Base-by-base conservation (phyloP, 2,797 vertebrate genomes). In the Kryptopterus vitreolus region DNA sequence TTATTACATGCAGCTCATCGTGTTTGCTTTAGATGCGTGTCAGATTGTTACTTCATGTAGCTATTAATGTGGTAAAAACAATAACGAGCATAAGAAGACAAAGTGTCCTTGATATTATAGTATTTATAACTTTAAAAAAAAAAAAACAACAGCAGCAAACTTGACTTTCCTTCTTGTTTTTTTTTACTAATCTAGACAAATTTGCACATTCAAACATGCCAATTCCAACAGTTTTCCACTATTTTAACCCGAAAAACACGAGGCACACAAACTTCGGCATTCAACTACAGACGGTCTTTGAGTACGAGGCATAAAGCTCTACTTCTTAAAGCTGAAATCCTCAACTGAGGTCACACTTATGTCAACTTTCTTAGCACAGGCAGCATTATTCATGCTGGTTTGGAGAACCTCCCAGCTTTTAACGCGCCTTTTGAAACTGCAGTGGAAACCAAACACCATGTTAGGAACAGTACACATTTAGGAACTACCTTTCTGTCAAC, bases 401-500 rank as follows among this genome's bases (percentile, higher is more conserved):
- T 24, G 0, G 26, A 62, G 13, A 26, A 31, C 43, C 24, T 50
- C 13, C 26, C 35, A 15, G 11, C 46, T 48, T 15, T 29, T 18
- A 18, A 50, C 24, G 50, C 43, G 29, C 16, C 24, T 70, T 20
- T 52, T 26, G 31, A 31, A 79, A 52, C 57, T 52, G 22, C 55
- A 33, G 20, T 50, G 35, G 24, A 59, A 70, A 61, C 43, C 20
- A 35, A 62, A 53, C 43, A 62, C 57, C 9, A 1, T 53, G 59
- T 59, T 46, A 52, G 22, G 46, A 52, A 50, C 57, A 53, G 57
- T 16, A 33, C 5, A 35, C 3, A 24, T 33, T 61, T 71, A 33
- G 55, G 43, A 33, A 48, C 16, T 50, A 79, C 29, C 43, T 31
- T 57, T 62, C 15, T 35, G 26, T 79, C 77, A 71, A 71, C 77